Conservation (phyloP, 1,140 invertebrate genomes). For the Bombus haemorrhoidalis region DNA sequence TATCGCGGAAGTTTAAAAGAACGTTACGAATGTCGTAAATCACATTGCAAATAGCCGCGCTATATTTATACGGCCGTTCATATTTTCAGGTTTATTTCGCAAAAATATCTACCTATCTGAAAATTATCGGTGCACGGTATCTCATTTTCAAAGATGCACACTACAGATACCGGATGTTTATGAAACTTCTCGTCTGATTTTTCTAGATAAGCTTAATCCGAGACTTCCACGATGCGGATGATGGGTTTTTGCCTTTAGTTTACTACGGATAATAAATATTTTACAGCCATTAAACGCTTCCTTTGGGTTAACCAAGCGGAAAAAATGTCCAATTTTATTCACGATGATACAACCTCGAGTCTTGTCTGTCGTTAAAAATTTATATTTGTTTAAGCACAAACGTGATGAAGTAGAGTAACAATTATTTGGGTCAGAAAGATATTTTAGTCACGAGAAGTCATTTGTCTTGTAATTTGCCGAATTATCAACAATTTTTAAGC, state of each 20-base stretch:
- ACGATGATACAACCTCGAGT: not conserved
- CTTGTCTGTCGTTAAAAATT: not conserved
- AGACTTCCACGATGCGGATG: not conserved
- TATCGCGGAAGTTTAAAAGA: not conserved
- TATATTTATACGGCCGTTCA: not conserved
- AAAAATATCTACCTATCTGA: not conserved
- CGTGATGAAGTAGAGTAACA: not conserved
- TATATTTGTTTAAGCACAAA: not conserved
- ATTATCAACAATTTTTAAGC: too few species aligned
- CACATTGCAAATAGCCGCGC: not conserved
- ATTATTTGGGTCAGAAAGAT: not conserved
- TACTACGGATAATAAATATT: not conserved
- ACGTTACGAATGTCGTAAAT: not conserved
- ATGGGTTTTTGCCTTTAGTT: not conserved
- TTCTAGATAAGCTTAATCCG: slow-evolving; percentile 4
- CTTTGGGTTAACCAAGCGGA: not conserved
- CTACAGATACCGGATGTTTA: not conserved
- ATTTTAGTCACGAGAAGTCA: too few species aligned
- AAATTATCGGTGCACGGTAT: not conserved
- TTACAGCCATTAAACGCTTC: not conserved
- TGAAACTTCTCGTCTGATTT: not conserved
- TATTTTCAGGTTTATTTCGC: not conserved
- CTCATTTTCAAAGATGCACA: not conserved
- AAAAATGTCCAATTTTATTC: not conserved
- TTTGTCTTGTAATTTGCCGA: too few species aligned